A percentile compares a stretch with the other conserved stretches of the same genome.
Conservation (phyloP, 1,140 invertebrate genomes). For the Ceratitis capitata region DNA sequence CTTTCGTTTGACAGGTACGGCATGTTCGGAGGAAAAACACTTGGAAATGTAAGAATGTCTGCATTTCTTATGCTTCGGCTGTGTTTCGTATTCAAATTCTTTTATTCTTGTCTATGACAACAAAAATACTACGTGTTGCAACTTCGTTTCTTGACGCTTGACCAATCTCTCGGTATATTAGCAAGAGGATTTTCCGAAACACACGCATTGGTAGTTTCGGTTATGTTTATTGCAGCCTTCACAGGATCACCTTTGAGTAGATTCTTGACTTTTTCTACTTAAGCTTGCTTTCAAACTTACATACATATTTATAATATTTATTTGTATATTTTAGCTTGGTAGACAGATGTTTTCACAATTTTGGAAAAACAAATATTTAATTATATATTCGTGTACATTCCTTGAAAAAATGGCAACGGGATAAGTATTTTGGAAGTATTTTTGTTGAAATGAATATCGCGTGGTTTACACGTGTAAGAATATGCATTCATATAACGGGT, state of each 20-base stretch:
- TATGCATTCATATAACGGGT: not conserved
- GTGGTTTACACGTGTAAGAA: not conserved
- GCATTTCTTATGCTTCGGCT: not conserved
- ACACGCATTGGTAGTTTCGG: not conserved
- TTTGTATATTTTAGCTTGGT: not conserved
- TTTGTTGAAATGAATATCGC: no score
- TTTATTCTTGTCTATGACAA: not conserved
- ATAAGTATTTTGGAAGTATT: not conserved
- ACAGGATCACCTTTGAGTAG: not conserved
- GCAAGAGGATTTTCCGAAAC: not conserved
- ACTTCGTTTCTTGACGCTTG: not conserved
- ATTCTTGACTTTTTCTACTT: not conserved
- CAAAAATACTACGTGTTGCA: not conserved
- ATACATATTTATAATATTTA: not conserved
- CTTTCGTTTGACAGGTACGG: not conserved
- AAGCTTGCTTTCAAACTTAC: not conserved
- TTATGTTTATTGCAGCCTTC: not conserved
- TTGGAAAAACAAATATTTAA: slow-evolving; percentile 10
- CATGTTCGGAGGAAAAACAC: not conserved
- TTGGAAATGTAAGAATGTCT: not conserved
- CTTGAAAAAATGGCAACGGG: not conserved
- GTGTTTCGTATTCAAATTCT: not conserved
- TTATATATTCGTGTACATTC: not conserved
- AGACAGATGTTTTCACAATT: slow-evolving; percentile 28
- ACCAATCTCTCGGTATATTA: not conserved